Base-by-base conservation (phyloP, 2,113 vertebrate genomes). In the Brachyistius frenatus region DNA sequence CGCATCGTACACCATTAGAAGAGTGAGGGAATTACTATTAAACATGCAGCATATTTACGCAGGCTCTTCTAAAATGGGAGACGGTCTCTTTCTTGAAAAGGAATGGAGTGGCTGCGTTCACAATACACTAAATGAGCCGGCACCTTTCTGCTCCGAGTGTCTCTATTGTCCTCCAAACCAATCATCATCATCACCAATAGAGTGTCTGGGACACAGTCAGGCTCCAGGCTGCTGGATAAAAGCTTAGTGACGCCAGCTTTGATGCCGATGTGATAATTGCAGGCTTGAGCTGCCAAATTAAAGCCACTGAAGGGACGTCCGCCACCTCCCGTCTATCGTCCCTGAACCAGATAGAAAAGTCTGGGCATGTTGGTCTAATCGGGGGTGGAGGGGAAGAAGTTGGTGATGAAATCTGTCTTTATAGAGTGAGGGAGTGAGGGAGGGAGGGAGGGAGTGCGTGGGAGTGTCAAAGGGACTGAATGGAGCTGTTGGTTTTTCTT, bases 241-340 rank as follows among this genome's bases (percentile, higher is more conserved):
- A 79, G 73, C 68, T 79, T 47, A 65, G 71, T 64, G 76, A 81
- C 3, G 35, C 64, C 73, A 68, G 81, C 73, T 72, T 85, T 74
- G 73, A 78, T 76, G 56, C 76, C 80, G 81, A 86, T 89, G 83
- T 62, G 61, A 76, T 93, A 92, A 88, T 90, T 85, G 49, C 56
- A 10, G 30, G 36, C 66, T 84, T 81, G 49, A 82, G 63, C 73
- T 63, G 55, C 61, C 67, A 80, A 75, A 85, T 85, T 75, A 78
- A 36, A 69, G 32, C 62, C 57, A 54, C 80, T 15, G 6, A 56
- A 65, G 60, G 68, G 50, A 77, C 60, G 23, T 73, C 66, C 66
- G 54, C 58, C 56, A 36, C 37, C 77, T 52, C 8, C 15, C 37
- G 11, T 61, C 75, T 23, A 50, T 66, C 6, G 3, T 70, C 46